These are phyloP conservation scores for Poicephalus gulielmi DNA, from an alignment of 2,113 vertebrate species.

Conservation along the genomic window DNA sequence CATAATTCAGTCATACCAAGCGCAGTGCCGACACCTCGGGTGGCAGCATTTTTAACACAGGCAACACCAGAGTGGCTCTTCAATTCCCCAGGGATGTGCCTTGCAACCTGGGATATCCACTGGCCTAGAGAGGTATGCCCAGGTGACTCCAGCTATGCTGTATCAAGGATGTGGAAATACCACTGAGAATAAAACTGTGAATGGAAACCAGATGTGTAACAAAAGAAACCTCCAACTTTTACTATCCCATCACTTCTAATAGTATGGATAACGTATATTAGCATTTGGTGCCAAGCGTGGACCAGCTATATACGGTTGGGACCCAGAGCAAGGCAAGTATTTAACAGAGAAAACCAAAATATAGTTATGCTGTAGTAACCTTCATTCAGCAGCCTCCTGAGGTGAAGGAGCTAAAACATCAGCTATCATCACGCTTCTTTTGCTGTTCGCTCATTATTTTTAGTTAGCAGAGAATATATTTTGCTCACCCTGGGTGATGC, in stretches of 20 bases:
- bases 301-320: background rate
- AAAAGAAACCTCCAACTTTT: background rate
- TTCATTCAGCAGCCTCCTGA: background rate
- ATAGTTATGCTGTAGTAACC: background rate
- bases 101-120: too few species aligned
- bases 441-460: background rate
- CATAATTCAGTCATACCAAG: background rate
- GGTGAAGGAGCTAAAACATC: background rate
- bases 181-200: background rate
- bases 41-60: background rate
- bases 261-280: background rate
- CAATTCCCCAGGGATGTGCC: background rate
- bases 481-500: background rate
- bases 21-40: background rate
- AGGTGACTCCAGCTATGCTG: background rate
- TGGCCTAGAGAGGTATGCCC: too few species aligned
- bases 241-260: background rate
- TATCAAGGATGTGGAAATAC: background rate
- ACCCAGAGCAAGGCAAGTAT: background rate
- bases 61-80: background rate
- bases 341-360: background rate
- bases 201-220: background rate
- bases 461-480: background rate
- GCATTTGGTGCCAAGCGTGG: background rate
- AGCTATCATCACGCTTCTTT: rapidly evolving